Evolutionary conservation across 2,113 vertebrate genomes (phyloP).

Genomic region (Picathartes gymnocephalus): DNA sequence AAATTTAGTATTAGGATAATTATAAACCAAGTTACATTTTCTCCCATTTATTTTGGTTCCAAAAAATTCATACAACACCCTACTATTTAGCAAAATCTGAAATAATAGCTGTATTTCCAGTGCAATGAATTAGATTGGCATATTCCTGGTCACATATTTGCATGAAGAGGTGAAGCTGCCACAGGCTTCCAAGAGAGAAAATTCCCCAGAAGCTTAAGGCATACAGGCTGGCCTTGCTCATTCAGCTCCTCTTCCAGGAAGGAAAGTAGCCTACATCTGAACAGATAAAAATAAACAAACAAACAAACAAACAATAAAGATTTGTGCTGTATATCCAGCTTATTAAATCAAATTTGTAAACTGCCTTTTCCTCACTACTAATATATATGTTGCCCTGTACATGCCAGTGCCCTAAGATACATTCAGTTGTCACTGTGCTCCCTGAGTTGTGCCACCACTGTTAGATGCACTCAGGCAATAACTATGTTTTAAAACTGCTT

Average conservation of each 20-base stretch:
- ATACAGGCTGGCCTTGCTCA: not conserved
- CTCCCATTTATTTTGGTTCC: not conserved
- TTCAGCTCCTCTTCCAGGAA: not conserved
- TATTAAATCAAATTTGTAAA: not conserved
- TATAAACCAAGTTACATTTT: not conserved
- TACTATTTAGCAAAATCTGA: not conserved
- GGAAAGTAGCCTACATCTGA: not conserved
- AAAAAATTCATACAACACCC: not conserved
- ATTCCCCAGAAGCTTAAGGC: not conserved
- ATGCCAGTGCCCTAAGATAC: not conserved
- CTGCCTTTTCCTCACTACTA: not conserved
- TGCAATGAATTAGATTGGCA: not conserved
- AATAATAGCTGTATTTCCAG: not conserved
- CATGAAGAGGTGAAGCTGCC: not conserved
- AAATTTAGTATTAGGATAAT: not conserved
- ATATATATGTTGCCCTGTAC: not conserved
- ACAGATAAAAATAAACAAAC: not conserved
- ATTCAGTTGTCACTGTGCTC: not conserved
- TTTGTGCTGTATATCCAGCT: not conserved
- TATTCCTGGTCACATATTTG: not conserved
- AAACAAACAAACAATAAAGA: not conserved
- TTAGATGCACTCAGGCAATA: not conserved
- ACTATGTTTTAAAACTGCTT: not conserved
- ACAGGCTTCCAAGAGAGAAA: not conserved
- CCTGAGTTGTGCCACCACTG: not conserved